phyloP scores from a whole-genome alignment of 2,888 invertebrate genomes.

The Rugalucina vietnamica region DNA sequence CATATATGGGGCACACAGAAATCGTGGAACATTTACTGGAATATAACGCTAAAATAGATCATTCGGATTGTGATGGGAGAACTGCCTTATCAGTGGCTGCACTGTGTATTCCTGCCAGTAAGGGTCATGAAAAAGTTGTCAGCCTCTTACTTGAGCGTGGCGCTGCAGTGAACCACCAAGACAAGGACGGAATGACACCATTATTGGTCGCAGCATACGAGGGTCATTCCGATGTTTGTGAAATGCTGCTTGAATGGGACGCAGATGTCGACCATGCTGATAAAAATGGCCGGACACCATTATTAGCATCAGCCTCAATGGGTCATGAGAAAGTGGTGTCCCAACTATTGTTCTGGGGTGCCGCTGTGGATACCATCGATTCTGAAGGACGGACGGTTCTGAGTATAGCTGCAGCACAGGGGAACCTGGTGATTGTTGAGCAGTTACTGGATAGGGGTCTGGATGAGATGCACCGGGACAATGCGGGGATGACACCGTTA shows the following conservation, averaged over 20 bases:
- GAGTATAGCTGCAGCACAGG: slow-evolving; percentile 84
- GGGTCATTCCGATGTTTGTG: slow-evolving; percentile 87
- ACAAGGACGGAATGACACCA: slow-evolving; percentile 83
- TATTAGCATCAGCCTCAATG: slow-evolving; percentile 91
- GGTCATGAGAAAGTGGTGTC: slow-evolving; percentile 95
- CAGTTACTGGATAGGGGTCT: slow-evolving; percentile 89
- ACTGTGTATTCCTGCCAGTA: slow-evolving; percentile 85
- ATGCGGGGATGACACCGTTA: slow-evolving; percentile 98
- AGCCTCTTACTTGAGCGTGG: slow-evolving; percentile 81
- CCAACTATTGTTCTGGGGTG: slow-evolving; percentile 96
- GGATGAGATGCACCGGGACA: slow-evolving; percentile 90
- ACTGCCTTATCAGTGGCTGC: slow-evolving; percentile 91
- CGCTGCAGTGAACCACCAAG: slow-evolving; percentile 82
- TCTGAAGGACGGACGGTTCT: slow-evolving; percentile 94
- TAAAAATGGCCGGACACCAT: slow-evolving; percentile 78
- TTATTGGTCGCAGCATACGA: slow-evolving; percentile 83
- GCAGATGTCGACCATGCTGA: slow-evolving; percentile 96
- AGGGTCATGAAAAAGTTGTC: slow-evolving; percentile 82
- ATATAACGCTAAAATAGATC: slow-evolving; percentile 85
- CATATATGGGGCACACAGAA: slow-evolving; percentile 90
- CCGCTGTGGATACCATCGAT: slow-evolving; percentile 97
- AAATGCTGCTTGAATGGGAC: slow-evolving; percentile 94
- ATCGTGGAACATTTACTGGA: slow-evolving; percentile 84
- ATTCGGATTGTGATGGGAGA: slow-evolving; percentile 95
- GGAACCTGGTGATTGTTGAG: slow-evolving; percentile 91